Conservation (phyloP, 2,797 vertebrate genomes). For the Sebastes miniatus region DNA sequence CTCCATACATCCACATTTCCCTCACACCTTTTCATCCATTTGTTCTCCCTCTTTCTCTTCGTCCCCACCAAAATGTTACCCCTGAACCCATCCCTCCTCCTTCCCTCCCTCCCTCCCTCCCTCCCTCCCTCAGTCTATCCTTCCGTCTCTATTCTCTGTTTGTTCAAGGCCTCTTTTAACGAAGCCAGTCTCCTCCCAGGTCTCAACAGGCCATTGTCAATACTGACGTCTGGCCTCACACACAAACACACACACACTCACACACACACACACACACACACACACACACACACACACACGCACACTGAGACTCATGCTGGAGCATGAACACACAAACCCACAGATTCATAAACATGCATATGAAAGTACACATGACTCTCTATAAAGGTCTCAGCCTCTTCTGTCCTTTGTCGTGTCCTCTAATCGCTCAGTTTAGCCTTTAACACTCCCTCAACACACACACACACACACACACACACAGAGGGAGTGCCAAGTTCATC, state of each 20-base stretch:
- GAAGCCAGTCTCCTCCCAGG: constrained; percentile 63
- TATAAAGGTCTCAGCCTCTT: constrained; percentile 36
- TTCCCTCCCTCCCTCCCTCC: not conserved
- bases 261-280: not conserved
- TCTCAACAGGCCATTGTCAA: constrained; percentile 69
- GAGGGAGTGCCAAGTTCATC: constrained; percentile 35
- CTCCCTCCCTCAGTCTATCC: not conserved
- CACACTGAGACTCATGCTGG: not conserved
- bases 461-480: constrained; percentile 6
- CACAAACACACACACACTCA: constrained; percentile 2
- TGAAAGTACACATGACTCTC: constrained; percentile 25
- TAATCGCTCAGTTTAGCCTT: constrained; percentile 46
- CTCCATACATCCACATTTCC: not conserved
- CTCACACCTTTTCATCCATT: constrained; percentile 11
- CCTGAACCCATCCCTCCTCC: constrained; percentile 4
- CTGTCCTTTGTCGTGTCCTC: constrained; percentile 49
- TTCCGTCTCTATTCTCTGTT: constrained; percentile 59
- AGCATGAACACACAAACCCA: constrained; percentile 21
- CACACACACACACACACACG: not conserved
- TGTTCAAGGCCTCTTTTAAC: constrained; percentile 72
- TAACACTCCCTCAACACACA: constrained; percentile 22
- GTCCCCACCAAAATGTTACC: not conserved
- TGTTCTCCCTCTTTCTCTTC: not conserved
- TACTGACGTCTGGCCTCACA: constrained; percentile 59
- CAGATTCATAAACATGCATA: constrained; percentile 35